These are phyloP conservation scores for Cygnus atratus DNA, from an alignment of 2,113 vertebrate species.

Conservation along the genomic window DNA sequence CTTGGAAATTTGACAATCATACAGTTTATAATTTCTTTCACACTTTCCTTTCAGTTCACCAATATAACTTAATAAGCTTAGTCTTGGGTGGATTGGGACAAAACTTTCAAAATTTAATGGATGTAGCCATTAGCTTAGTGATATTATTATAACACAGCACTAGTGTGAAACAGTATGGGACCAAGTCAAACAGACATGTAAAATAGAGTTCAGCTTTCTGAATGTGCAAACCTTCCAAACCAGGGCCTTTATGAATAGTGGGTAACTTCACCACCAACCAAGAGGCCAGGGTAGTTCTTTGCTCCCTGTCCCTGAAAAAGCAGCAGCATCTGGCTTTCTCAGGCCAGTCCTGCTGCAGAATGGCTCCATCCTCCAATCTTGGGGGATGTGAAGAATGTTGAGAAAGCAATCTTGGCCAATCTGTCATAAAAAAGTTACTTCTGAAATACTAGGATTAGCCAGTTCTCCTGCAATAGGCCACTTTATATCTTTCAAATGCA, in stretches of 20 bases:
- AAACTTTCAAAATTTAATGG: background rate
- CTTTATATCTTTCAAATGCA: background rate
- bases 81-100: background rate
- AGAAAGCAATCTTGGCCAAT: background rate
- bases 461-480: background rate
- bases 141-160: background rate
- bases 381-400: background rate
- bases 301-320: accelerated
- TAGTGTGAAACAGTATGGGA: background rate
- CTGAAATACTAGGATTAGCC: background rate
- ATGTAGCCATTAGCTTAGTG: background rate
- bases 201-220: background rate
- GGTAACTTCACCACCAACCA: background rate
- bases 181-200: background rate
- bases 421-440: background rate
- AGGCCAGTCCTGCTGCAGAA: background rate
- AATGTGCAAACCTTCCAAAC: background rate
- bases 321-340: background rate
- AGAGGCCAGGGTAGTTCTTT: background rate
- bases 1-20: background rate
- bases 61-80: background rate
- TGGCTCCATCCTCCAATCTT: background rate
- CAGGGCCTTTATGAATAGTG: background rate
- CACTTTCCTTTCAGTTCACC: background rate
- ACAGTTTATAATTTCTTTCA: background rate